Percentiles rank a stretch among this genome's conserved stretches.
Evolutionary conservation across 2,797 vertebrate species (phyloP).

Genomic region (Alosa sapidissima): DNA sequence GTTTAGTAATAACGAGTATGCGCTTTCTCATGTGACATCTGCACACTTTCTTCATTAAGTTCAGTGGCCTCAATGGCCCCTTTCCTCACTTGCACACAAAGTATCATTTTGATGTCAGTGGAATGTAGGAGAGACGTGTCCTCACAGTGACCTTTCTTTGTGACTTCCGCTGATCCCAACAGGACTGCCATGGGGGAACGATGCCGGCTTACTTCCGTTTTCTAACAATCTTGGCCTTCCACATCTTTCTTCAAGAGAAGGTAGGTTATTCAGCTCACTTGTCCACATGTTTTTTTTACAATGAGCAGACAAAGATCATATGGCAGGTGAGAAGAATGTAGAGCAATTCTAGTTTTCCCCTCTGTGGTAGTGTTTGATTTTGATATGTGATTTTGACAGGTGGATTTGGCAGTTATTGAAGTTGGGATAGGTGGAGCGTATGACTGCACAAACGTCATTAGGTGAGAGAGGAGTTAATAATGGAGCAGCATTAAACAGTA

Average conservation of each 20-base stretch:
- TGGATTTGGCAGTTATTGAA: slow-evolving; percentile 91
- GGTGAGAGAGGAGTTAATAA: slow-evolving; percentile 65
- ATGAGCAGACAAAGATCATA: neutral
- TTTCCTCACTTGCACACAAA: neutral
- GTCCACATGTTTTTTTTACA: neutral
- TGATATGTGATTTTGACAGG: slow-evolving; percentile 66
- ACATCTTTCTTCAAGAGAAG: slow-evolving; percentile 93
- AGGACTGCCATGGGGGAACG: slow-evolving; percentile 69
- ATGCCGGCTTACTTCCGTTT: slow-evolving; percentile 96
- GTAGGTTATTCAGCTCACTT: slow-evolving; percentile 56
- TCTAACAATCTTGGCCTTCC: slow-evolving; percentile 95
- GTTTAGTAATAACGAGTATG: slow-evolving; percentile 23
- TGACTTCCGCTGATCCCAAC: slow-evolving; percentile 22
- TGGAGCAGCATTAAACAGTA: neutral
- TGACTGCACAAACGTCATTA: slow-evolving; percentile 95
- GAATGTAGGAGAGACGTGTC: neutral
- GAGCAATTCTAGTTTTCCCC: too few species aligned
- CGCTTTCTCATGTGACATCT: slow-evolving; percentile 57
- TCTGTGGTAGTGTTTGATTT: slow-evolving; percentile 6
- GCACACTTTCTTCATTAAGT: slow-evolving; percentile 15
- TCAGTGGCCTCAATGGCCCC: neutral
- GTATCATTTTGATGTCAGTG: neutral
- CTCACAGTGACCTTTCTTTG: neutral
- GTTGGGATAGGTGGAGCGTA: slow-evolving; percentile 94
- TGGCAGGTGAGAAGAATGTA: too few species aligned